A percentile compares a stretch with the other conserved stretches of the same genome.
Evolutionary conservation across 2,113 vertebrate genomes (phyloP).

Genomic region (Gymnarchus niloticus): DNA sequence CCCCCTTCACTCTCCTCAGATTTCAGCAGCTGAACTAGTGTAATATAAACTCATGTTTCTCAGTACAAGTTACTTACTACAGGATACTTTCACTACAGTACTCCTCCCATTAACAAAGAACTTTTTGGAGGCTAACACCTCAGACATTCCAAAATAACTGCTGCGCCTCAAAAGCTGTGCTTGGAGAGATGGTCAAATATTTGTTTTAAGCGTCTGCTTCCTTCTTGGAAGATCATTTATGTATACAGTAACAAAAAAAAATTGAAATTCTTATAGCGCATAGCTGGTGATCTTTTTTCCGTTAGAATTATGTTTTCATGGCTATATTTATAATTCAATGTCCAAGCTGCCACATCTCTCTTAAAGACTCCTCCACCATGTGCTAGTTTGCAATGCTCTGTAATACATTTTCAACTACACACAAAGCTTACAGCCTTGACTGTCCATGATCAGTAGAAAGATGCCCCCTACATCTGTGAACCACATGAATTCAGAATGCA

Average conservation of each 20-base stretch:
- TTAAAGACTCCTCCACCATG: background rate
- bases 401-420: background rate
- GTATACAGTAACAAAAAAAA: background rate
- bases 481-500: background rate
- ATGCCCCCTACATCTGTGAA: background rate
- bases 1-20: conserved; percentile 23
- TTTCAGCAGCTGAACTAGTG: conserved; percentile 23
- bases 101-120: background rate
- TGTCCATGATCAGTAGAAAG: background rate
- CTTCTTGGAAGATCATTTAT: background rate
- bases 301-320: background rate
- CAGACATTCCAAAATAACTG: background rate
- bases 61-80: background rate
- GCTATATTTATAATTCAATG: background rate
- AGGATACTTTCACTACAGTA: background rate
- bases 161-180: background rate
- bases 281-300: background rate
- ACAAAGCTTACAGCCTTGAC: background rate
- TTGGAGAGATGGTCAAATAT: background rate
- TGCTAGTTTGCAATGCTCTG: background rate
- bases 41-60: background rate
- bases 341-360: background rate
- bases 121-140: background rate
- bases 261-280: too few relatives aligned
- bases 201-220: background rate